Base-by-base conservation (phyloP, 2,797 vertebrate genomes). In the Echeneis naucrates region DNA sequence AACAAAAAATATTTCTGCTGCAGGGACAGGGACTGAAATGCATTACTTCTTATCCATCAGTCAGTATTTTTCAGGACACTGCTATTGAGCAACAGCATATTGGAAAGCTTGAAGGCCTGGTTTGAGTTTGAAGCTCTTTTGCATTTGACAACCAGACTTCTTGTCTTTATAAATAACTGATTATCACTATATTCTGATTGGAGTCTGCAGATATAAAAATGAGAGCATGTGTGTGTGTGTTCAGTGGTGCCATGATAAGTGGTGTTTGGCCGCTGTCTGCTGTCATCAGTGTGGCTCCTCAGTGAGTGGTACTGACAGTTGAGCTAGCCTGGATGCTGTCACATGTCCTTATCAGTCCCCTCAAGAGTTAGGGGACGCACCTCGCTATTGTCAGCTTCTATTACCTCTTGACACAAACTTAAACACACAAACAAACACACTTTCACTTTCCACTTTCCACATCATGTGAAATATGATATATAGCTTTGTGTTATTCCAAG, bases 331-430 rank as follows among this genome's bases (percentile, higher is more conserved):
- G 86, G 84, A 86, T 86, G 83, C 88, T 90, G 90, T 93, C 91
- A 89, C 90, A 88, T 90, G 88, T 91, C 89, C 90, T 87, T 90
- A 87, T 89, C 92, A 86, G 88, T 81, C 83, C 90, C 72, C 60
- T 88, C 85, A 54, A 54, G 72, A 85, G 88, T 87, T 68, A 56
- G 68, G 75, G 80, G 81, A 88, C 77, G 75, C 83, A 90, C 88
- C 87, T 90, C 86, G n/a, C 83, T 53, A 86, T 89, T 92, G 92
- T 93, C 91, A 91, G 78, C 81, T 92, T 90, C 82, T 86, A 88
- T 92, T 87, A 90, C 81, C 75, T 84, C 83, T 73, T 48, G 59
- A 48, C 47, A 76, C 62, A 17, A 17, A 17, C 40, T 17, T 16
- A 58, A 56, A 55, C 33, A 64, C 51, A 58, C 72, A 65, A 73